These are phyloP conservation scores for Zaprionus africanus DNA, from an alignment of 1,140 invertebrate genomes.

Conservation along the genomic window DNA sequence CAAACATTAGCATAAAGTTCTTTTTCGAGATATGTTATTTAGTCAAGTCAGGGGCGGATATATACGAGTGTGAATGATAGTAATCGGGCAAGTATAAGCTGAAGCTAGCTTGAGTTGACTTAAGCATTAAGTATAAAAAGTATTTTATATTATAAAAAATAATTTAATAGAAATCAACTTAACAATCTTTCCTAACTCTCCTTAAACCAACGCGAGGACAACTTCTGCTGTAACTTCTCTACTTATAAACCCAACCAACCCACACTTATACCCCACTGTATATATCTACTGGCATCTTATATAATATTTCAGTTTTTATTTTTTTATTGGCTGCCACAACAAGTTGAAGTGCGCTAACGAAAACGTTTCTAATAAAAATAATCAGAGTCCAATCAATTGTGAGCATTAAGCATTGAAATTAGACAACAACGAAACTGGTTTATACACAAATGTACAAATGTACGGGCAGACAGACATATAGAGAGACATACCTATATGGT, in stretches of 20 bases:
- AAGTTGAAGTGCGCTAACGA: conserved; percentile 42
- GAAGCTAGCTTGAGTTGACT: too few relatives aligned
- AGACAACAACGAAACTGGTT: conserved; percentile 69
- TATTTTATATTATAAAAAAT: too few relatives aligned
- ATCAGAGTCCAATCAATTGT: conserved; percentile 71
- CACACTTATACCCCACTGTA: not conserved
- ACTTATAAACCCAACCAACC: not conserved
- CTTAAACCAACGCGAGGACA: not conserved
- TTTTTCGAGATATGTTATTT: not conserved
- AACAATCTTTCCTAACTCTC: too few relatives aligned
- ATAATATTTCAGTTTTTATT: conserved; percentile 4
- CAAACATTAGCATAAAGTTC: not conserved
- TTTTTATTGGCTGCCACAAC: conserved; percentile 17
- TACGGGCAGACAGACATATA: not conserved
- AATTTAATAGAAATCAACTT: not conserved
- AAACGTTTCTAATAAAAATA: conserved; percentile 59
- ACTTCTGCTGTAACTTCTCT: not conserved
- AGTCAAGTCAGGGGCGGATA: not conserved
- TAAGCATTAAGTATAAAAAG: too few relatives aligned
- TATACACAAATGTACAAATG: conserved; percentile 30
- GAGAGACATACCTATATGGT: not conserved
- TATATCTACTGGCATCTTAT: not conserved
- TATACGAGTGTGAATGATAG: not conserved
- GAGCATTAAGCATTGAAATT: conserved; percentile 76
- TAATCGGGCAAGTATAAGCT: not conserved